A percentile compares a stretch with the other conserved stretches of the same genome.
Conservation (phyloP, 2,113 vertebrate genomes). For the Patagioenas fasciata region DNA sequence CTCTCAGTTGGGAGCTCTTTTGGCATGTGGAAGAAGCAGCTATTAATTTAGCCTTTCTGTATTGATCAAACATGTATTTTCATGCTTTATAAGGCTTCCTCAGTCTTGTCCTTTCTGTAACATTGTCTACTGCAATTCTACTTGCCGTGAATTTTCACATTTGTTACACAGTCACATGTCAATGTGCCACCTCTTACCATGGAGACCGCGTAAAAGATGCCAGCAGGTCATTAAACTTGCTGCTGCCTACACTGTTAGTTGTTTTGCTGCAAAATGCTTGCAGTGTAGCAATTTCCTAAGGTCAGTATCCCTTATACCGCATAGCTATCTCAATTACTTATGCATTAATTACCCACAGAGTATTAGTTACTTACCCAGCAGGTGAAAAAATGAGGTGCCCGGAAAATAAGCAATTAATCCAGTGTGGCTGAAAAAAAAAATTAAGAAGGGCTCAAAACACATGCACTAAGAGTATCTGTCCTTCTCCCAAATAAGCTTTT, state of each 20-base stretch:
- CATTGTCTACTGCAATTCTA: neutral
- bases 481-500: neutral
- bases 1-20: constrained; percentile 13
- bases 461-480: neutral
- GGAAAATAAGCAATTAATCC: neutral
- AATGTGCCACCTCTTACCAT: neutral
- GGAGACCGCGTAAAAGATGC: neutral
- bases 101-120: neutral
- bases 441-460: neutral
- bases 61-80: constrained; percentile 40
- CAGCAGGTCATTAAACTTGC: neutral
- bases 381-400: neutral
- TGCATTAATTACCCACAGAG: neutral
- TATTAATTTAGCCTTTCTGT: constrained; percentile 51
- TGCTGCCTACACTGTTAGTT: neutral
- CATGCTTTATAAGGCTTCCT: constrained; percentile 46
- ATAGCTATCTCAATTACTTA: neutral
- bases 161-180: neutral
- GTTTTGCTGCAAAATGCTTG: neutral
- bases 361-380: neutral
- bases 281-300: neutral
- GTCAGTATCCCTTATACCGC: neutral
- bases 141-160: neutral
- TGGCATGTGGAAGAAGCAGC: constrained; percentile 39
- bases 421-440: neutral